phyloP scores from a whole-genome alignment of 2,888 invertebrate genomes.

The Cheilosia impressa region DNA sequence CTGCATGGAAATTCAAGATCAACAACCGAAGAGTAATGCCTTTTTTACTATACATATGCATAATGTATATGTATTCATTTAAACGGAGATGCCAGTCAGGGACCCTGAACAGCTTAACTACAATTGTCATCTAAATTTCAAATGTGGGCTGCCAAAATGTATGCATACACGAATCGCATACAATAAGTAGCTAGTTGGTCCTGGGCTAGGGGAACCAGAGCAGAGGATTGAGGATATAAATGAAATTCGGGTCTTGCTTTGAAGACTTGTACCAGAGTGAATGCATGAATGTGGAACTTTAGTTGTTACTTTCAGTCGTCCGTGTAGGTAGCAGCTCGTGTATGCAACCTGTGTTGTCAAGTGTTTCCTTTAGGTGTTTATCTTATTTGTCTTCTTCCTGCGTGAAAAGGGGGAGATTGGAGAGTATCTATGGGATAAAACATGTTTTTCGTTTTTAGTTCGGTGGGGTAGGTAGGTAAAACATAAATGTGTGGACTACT shows the following conservation, averaged over 20 bases:
- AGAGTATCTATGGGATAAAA: not conserved
- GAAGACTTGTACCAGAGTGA: constrained; percentile 51
- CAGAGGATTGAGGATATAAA: constrained; percentile 21
- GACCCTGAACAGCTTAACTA: constrained; percentile 52
- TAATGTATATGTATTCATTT: not conserved
- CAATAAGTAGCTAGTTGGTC: not conserved
- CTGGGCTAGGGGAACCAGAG: not conserved
- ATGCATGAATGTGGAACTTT: constrained; percentile 35
- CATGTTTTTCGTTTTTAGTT: constrained; percentile 13
- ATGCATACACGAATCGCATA: not conserved
- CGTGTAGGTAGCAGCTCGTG: constrained; percentile 14
- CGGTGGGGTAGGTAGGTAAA: not conserved
- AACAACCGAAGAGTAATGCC: constrained; percentile 26
- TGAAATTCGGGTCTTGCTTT: constrained; percentile 53
- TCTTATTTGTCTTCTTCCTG: constrained; percentile 29
- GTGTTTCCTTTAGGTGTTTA: constrained; percentile 60
- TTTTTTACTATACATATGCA: not conserved
- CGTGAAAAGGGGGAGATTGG: not conserved
- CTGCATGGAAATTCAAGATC: constrained; percentile 47
- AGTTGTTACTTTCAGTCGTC: constrained; percentile 39
- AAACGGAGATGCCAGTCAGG: constrained; percentile 52
- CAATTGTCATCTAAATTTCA: constrained; percentile 73
- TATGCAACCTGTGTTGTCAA: constrained; percentile 33
- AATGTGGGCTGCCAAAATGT: constrained; percentile 49
- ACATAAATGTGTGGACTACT: not conserved